Percentiles rank a stretch among this genome's conserved stretches.
Conservation (phyloP, 2,888 invertebrate genomes). For the Drosophila lutescens region DNA sequence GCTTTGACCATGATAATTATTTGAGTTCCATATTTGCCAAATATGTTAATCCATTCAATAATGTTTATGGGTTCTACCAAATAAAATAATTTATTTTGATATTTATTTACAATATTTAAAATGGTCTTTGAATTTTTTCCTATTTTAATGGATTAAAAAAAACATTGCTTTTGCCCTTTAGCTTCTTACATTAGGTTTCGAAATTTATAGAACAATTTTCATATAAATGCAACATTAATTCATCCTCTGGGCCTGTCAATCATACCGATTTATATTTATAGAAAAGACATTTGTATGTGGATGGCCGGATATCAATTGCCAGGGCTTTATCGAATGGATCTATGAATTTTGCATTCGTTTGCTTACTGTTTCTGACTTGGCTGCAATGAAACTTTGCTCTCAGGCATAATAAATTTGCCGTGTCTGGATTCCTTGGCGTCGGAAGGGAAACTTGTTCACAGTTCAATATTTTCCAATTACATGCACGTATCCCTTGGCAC, state of each 20-base stretch:
- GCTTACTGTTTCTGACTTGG: slow-evolving; percentile 20
- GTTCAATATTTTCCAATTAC: slow-evolving; percentile 77
- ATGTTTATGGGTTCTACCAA: too few species aligned
- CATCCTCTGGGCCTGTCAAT: slow-evolving; percentile 5
- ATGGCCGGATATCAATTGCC: slow-evolving; percentile 14
- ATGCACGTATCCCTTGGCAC: slow-evolving; percentile 54
- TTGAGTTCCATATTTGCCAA: too few species aligned
- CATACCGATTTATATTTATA: not conserved
- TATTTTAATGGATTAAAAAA: too few species aligned
- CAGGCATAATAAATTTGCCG: slow-evolving; percentile 59
- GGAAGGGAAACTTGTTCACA: slow-evolving; percentile 40
- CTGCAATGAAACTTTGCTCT: slow-evolving; percentile 28
- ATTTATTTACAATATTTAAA: too few species aligned
- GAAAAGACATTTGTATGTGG: not conserved
- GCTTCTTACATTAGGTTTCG: not conserved
- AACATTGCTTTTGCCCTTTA: too few species aligned
- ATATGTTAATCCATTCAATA: too few species aligned
- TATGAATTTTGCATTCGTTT: slow-evolving; percentile 17
- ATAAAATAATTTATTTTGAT: too few species aligned
- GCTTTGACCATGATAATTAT: not conserved
- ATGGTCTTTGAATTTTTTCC: too few species aligned
- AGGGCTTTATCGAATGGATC: not conserved
- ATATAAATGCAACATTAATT: not conserved
- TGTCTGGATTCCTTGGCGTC: slow-evolving; percentile 34
- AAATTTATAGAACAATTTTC: not conserved